These are phyloP conservation scores for Passerina amoena DNA, from an alignment of 2,113 vertebrate species.

Conservation along the genomic window DNA sequence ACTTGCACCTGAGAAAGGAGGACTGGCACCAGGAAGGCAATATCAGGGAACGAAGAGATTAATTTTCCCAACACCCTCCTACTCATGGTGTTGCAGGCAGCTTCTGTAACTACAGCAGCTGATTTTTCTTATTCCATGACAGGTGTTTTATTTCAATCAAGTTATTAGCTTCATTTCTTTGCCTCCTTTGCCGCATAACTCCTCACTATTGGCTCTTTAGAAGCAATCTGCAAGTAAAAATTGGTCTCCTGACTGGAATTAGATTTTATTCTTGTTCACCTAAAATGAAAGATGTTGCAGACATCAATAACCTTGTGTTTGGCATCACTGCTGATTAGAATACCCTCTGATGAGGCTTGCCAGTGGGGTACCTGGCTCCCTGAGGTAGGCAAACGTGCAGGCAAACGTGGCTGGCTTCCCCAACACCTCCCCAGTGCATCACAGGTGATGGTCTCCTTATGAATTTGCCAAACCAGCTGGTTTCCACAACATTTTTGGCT, in stretches of 20 bases:
- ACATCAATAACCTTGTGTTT: background rate
- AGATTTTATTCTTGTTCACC: background rate
- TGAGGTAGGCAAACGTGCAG: accelerated
- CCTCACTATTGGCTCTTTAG: slow-evolving; percentile 8
- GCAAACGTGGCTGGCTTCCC: background rate
- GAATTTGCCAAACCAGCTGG: background rate
- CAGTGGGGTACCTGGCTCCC: background rate
- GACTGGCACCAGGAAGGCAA: background rate
- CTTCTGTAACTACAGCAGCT: background rate
- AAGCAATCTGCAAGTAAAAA: slow-evolving; percentile 35
- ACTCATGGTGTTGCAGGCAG: background rate
- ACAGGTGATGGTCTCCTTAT: accelerated
- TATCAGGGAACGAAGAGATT: background rate
- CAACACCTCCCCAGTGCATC: background rate
- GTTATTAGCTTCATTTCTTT: slow-evolving; percentile 19
- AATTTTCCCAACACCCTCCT: background rate
- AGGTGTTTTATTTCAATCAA: slow-evolving; percentile 41
- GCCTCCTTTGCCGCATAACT: background rate
- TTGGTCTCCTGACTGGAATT: slow-evolving; percentile 2
- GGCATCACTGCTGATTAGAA: background rate
- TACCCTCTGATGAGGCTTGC: background rate
- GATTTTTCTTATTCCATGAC: background rate
- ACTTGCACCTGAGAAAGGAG: background rate
- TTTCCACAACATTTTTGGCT: background rate
- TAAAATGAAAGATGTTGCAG: background rate